Percentiles rank a stretch among this genome's conserved stretches.
These are phyloP conservation scores for Erythrocercus mccallii DNA, from an alignment of 2,113 vertebrate genomes.

Conservation along the genomic window DNA sequence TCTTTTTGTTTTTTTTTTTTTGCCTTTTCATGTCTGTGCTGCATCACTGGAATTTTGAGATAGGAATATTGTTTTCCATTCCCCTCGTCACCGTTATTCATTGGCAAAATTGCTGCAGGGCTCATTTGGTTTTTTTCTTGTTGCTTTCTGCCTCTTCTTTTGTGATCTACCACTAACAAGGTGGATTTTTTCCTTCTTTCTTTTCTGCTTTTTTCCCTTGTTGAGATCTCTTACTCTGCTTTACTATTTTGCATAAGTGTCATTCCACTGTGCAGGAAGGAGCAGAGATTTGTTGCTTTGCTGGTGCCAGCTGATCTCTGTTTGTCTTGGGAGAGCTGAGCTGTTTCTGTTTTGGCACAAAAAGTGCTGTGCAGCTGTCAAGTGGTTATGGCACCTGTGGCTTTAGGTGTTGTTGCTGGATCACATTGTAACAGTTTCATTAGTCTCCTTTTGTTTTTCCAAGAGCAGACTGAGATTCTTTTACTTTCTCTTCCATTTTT, in stretches of 20 bases:
- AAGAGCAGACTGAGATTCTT: neutral
- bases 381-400: neutral
- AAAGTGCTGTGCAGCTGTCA: neutral
- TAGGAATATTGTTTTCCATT: neutral
- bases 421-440: neutral
- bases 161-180: neutral
- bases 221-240: neutral
- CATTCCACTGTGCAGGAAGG: neutral
- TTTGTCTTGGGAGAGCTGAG: neutral
- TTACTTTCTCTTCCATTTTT: neutral
- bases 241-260: neutral
- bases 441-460: neutral
- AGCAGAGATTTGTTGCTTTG: neutral
- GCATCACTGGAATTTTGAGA: neutral
- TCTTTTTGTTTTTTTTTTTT: neutral
- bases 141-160: neutral
- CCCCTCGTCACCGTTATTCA: neutral
- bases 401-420: neutral
- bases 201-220: neutral
- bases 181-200: neutral
- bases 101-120: neutral
- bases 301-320: neutral
- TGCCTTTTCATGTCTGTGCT: neutral
- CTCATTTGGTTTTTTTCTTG: neutral
- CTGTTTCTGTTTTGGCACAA: neutral